Conservation (phyloP, 2,113 vertebrate genomes). For the Marmota flaviventris region DNA sequence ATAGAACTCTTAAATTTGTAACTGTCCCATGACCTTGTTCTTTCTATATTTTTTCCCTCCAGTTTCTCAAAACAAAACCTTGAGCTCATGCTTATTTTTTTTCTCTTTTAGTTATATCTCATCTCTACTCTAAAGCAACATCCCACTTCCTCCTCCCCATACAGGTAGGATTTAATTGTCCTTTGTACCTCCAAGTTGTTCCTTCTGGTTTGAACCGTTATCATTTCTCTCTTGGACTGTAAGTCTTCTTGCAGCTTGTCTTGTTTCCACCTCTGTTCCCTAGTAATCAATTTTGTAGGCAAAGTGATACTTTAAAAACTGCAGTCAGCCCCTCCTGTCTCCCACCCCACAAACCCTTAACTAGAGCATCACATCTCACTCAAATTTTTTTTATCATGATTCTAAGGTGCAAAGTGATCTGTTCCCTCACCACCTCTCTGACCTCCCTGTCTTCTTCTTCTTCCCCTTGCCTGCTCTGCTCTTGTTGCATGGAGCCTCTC, state of each 20-base stretch:
- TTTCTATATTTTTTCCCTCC: neutral
- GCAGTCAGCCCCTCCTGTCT: neutral
- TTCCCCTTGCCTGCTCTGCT: neutral
- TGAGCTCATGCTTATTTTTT: neutral
- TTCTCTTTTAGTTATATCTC: neutral
- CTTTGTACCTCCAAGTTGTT: neutral
- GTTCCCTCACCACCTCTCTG: neutral
- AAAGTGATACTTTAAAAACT: neutral
- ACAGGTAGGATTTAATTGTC: neutral
- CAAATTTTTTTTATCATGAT: neutral
- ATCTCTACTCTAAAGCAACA: neutral
- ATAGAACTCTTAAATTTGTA: neutral
- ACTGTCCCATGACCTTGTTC: neutral
- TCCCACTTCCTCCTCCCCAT: neutral
- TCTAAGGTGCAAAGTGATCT: neutral
- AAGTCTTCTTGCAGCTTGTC: neutral
- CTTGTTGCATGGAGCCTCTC: no score
- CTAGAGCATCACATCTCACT: neutral
- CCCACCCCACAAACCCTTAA: fast-evolving
- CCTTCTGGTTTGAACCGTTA: neutral
- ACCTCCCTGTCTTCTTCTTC: fast-evolving
- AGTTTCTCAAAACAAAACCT: neutral
- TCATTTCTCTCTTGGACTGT: neutral
- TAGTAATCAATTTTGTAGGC: neutral
- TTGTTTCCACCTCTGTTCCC: neutral